Evolutionary conservation across 2,113 vertebrate genomes (phyloP).

Genomic region (Bufo bufo): DNA sequence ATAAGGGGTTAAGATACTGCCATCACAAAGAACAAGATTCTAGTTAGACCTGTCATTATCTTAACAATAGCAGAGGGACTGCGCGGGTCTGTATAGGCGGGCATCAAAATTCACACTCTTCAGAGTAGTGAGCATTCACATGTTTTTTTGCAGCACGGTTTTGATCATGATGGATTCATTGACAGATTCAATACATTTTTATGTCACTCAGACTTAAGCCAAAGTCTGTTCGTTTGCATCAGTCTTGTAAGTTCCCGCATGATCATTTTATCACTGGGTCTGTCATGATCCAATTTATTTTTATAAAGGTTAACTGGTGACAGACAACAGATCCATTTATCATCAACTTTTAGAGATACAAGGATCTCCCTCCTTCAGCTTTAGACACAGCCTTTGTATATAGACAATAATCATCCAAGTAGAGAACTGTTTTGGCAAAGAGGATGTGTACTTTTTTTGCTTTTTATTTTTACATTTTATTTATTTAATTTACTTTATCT

Average conservation of each 20-base stretch:
- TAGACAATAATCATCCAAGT: no score
- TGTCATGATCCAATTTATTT: not conserved
- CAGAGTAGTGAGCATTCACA: not conserved
- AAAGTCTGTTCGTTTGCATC: not conserved
- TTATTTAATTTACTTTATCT: no score
- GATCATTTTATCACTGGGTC: not conserved
- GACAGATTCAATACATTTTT: not conserved
- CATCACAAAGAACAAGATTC: no score
- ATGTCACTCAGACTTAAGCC: not conserved
- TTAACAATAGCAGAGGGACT: no score
- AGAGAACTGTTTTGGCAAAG: no score
- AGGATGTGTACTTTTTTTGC: no score
- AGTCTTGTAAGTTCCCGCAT: not conserved
- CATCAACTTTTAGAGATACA: not conserved
- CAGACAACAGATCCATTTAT: not conserved
- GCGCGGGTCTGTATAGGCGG: not conserved
- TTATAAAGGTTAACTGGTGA: conserved; percentile 12
- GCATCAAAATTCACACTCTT: not conserved
- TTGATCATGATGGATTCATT: not conserved
- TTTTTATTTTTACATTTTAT: no score
- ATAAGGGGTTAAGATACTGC: no score
- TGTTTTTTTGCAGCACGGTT: not conserved
- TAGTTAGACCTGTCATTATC: no score
- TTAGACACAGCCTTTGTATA: no score
- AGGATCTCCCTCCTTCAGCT: no score